phyloP scores from a whole-genome alignment of 2,888 invertebrate species.

The Ypsolopha sequella region DNA sequence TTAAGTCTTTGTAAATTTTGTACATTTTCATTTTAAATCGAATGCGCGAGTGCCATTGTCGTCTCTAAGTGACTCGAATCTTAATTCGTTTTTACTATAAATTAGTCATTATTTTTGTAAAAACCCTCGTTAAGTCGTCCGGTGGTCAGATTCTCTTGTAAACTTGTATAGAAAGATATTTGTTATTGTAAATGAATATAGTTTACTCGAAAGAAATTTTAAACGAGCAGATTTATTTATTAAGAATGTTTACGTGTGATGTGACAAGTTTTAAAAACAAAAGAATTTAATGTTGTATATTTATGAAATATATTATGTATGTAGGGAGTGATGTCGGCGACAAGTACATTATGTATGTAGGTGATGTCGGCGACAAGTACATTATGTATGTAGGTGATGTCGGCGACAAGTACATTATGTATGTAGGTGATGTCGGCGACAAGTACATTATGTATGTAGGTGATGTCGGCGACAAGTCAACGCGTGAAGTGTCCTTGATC shows the following conservation, averaged over 20 bases:
- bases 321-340: neutral
- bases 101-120: neutral
- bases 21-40: neutral
- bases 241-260: constrained; percentile 7
- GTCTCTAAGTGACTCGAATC: constrained; percentile 9
- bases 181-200: constrained; percentile 7
- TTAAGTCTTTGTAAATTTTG: neutral
- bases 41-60: constrained; percentile 4
- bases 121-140: constrained; percentile 3
- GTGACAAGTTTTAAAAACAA: constrained; percentile 10
- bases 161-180: neutral
- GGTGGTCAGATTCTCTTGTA: neutral
- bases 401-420: constrained; percentile 3
- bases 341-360: neutral
- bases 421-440: neutral
- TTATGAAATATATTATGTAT: constrained; percentile 8
- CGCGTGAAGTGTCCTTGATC: constrained; percentile 5
- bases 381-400: constrained; percentile 2
- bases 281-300: constrained; percentile 16
- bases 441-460: neutral
- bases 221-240: constrained; percentile 11
- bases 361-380: neutral
- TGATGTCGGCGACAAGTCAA: neutral
- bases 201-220: constrained; percentile 4
- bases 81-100: neutral